A percentile compares a stretch with the other conserved stretches of the same genome.
Conservation (phyloP, 2,797 vertebrate genomes). For the Neosilurus hyrtlii region DNA sequence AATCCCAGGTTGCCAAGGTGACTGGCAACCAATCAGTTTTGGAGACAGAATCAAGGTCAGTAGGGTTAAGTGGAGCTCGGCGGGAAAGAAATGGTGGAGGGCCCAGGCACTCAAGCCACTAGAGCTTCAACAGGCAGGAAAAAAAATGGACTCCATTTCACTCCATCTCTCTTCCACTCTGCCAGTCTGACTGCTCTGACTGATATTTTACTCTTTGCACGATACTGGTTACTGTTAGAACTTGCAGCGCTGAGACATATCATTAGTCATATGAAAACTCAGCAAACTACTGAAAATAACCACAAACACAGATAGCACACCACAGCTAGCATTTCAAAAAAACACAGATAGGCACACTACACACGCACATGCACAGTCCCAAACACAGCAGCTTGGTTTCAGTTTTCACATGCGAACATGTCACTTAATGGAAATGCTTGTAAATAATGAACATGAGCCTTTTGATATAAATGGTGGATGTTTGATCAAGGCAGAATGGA, state of each 20-base stretch:
- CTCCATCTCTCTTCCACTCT: slow-evolving; percentile 18
- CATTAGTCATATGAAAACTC: slow-evolving; percentile 52
- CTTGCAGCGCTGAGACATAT: slow-evolving; percentile 23
- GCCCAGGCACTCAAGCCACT: slow-evolving; percentile 31
- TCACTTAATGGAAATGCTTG: neutral
- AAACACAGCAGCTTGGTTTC: slow-evolving; percentile 25
- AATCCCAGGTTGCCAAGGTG: slow-evolving; percentile 66
- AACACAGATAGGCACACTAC: slow-evolving; percentile 7
- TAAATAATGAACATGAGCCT: slow-evolving; percentile 8
- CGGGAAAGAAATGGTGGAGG: slow-evolving; percentile 27
- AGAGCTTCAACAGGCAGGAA: slow-evolving; percentile 27
- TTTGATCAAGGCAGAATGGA: slow-evolving; percentile 9
- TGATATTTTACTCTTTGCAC: neutral
- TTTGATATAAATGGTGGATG: slow-evolving; percentile 22
- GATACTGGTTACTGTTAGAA: slow-evolving; percentile 9
- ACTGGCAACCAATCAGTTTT: slow-evolving; percentile 68
- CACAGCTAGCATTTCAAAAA: slow-evolving; percentile 18
- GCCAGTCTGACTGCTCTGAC: neutral
- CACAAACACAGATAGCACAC: slow-evolving; percentile 26
- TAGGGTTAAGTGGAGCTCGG: slow-evolving; percentile 45
- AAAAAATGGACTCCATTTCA: slow-evolving; percentile 28
- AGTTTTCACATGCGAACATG: slow-evolving; percentile 9
- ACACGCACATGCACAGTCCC: neutral
- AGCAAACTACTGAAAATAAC: slow-evolving; percentile 45
- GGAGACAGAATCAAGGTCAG: slow-evolving; percentile 62